Evolutionary conservation across 2,797 vertebrate genomes (phyloP), one percentile per base, ranked within the genome.

Genomic region (Pseudopleuronectes americanus): DNA sequence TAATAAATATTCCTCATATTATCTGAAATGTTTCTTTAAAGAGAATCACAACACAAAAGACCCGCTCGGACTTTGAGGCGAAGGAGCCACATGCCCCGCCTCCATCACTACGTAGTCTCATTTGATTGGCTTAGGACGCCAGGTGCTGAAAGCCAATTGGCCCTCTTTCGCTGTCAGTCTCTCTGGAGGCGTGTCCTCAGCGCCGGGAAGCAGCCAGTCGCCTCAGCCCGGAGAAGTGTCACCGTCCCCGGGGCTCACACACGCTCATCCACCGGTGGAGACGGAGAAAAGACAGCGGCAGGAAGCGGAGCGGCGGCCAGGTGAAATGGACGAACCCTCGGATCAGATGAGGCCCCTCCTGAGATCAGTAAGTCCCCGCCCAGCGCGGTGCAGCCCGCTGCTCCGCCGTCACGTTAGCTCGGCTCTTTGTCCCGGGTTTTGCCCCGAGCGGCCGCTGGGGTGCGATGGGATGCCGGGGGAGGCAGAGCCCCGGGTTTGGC

Each of bases 261-360:
- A 9, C 22, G 7, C 61, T 8, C 55, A 26, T 60, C 56, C 51
- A 57, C 74, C 51, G 78, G 66, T n/a, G 41, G 14, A 51, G 24
- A 23, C 22, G 14, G 43, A 51, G 28, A n/a, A 26, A 3, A 23
- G 5, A 45, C 12, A 57, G 55, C 68, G 56, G 28, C 8, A 13
- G 22, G 33, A n/a, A 48, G 14, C 51, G 19, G 55, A 65, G 64
- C 41, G 53, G 74, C 69, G 14, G 57, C 4, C 73, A 71, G 80
- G 48, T 80, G 68, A 85, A 67, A 94, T 94, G 91, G 90, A 92
- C 23, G 85, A 88, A 59, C 65, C 87, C 0, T 61, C 75, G 68
- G 90, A 92, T 63, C 92, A 93, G 83, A 90, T 87, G 87, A 85
- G 72, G 33, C 93, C 92, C 52, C 92, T 94, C 12, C 64, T 93